Evolutionary conservation across 2,888 invertebrate species (phyloP).

Genomic region (Atethmia centrago): DNA sequence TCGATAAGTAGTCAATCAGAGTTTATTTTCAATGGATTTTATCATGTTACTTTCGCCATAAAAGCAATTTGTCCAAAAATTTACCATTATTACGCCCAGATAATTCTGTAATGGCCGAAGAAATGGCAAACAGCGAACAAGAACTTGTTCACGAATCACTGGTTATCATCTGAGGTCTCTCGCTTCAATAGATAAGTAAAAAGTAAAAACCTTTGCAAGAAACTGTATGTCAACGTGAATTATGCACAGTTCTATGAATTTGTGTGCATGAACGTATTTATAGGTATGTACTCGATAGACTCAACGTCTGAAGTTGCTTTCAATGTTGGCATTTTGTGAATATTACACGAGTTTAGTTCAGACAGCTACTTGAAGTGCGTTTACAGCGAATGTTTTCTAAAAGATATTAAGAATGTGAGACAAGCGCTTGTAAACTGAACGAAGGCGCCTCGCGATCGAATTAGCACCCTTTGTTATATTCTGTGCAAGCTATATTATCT

Average conservation of each 20-base stretch:
- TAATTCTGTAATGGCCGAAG: constrained; percentile 70
- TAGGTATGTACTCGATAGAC: constrained; percentile 40
- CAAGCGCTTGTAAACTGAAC: constrained; percentile 7
- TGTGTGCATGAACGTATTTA: constrained; percentile 53
- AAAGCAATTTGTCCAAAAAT: constrained; percentile 70
- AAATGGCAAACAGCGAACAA: constrained; percentile 67
- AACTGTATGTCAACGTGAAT: constrained; percentile 63
- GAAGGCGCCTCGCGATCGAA: constrained; percentile 1
- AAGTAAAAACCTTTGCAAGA: constrained; percentile 62
- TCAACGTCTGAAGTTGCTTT: constrained; percentile 27
- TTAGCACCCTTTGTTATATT: constrained; percentile 32
- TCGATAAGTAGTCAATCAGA: constrained; percentile 36
- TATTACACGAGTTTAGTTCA: constrained; percentile 39
- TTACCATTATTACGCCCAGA: constrained; percentile 74
- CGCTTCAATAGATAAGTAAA: constrained; percentile 64
- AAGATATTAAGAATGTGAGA: constrained; percentile 13
- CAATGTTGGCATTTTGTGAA: constrained; percentile 44
- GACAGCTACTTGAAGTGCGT: constrained; percentile 25
- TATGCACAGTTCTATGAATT: constrained; percentile 64
- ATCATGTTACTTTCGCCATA: constrained; percentile 56
- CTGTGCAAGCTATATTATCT: constrained; percentile 32
- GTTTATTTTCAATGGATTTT: constrained; percentile 49
- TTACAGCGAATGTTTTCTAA: constrained; percentile 9
- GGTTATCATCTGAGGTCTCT: constrained; percentile 63
- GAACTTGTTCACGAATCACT: constrained; percentile 66